A percentile compares a stretch with the other conserved stretches of the same genome.
These are phyloP conservation scores for Tursiops truncatus DNA, from an alignment of 2,113 vertebrate genomes.

Conservation along the genomic window DNA sequence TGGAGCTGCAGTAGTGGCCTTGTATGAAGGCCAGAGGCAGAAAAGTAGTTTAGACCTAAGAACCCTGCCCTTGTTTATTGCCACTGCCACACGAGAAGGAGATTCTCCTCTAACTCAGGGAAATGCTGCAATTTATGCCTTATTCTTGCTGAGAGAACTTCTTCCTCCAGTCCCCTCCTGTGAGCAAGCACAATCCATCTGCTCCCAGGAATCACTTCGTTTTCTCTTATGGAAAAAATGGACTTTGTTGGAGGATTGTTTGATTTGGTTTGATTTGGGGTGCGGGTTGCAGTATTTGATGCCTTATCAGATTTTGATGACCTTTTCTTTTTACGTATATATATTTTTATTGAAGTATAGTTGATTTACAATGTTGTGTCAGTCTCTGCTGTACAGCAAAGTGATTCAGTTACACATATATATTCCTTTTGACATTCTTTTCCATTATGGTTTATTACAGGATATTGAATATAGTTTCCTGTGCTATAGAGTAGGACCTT, in stretches of 20 bases:
- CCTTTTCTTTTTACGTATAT: neutral
- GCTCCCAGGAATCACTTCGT: constrained; percentile 37
- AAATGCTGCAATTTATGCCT: neutral
- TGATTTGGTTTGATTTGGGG: neutral
- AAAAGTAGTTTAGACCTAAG: constrained; percentile 19
- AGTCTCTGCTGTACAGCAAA: neutral
- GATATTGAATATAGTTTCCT: neutral
- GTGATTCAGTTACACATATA: neutral
- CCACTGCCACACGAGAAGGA: neutral
- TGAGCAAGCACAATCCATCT: constrained; percentile 38
- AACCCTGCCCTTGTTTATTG: constrained; percentile 21
- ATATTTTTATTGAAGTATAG: neutral
- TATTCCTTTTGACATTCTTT: neutral
- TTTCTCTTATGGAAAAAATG: constrained; percentile 49
- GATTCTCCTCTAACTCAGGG: constrained; percentile 10
- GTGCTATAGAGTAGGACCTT: neutral
- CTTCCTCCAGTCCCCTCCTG: constrained; percentile 49
- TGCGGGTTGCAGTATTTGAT: neutral
- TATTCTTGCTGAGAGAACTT: constrained; percentile 41
- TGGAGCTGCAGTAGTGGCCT: neutral
- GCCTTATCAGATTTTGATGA: constrained; percentile 27
- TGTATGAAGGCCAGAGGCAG: neutral
- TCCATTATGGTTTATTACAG: neutral
- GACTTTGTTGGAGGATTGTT: neutral
- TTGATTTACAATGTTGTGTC: neutral